Evolutionary conservation across 2,797 vertebrate genomes (phyloP).

Genomic region (Micrastur ruficollis): DNA sequence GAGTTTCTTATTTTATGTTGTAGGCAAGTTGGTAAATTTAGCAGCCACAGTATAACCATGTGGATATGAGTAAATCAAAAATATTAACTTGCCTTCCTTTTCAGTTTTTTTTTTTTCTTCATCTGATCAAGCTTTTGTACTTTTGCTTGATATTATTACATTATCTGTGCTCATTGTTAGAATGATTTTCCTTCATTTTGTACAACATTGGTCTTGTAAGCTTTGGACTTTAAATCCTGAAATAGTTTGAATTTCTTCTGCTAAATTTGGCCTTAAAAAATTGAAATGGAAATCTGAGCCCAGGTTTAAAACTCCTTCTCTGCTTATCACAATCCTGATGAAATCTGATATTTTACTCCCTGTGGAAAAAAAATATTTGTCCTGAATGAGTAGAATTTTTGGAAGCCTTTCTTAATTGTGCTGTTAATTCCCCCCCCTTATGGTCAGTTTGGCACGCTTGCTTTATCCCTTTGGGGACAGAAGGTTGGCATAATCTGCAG

Average conservation of each 20-base stretch:
- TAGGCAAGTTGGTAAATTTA: conserved; percentile 34
- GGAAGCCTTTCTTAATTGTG: background rate
- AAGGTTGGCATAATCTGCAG: background rate
- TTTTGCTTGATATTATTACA: background rate
- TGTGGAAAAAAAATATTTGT: background rate
- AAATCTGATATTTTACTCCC: background rate
- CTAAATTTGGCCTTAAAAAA: background rate
- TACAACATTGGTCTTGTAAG: background rate
- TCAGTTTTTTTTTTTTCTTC: background rate
- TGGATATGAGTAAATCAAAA: conserved; percentile 14
- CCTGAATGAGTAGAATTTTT: background rate
- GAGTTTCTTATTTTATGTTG: background rate
- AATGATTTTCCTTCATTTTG: background rate
- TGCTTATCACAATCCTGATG: background rate
- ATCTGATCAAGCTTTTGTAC: conserved; percentile 19
- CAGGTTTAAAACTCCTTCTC: background rate
- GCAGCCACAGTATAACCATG: background rate
- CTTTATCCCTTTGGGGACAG: background rate
- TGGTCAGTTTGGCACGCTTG: background rate
- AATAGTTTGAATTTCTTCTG: background rate
- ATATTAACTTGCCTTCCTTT: conserved; percentile 45
- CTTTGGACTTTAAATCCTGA: background rate
- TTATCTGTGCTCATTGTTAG: background rate
- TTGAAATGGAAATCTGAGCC: background rate
- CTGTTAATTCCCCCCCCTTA: background rate